Evolutionary conservation across 2,113 vertebrate genomes (phyloP), one percentile per base, ranked within the genome.

Genomic region (Oryzias melastigma): DNA sequence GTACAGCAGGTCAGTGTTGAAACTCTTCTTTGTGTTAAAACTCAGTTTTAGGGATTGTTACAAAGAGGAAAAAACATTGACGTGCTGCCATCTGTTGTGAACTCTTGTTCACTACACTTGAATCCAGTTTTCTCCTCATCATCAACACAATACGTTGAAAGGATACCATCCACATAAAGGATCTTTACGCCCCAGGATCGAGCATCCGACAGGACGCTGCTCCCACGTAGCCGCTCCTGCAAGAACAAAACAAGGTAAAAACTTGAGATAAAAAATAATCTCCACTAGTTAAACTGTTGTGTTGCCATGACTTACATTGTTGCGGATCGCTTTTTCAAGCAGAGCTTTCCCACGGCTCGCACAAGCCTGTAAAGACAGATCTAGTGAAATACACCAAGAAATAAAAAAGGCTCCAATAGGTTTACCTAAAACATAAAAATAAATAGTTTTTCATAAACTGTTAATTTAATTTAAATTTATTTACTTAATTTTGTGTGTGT

Each of bases 261-360:
- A 45, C 10, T 40, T 14, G 27, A 22, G 18, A 53, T 22, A 27
- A 12, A 35, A 10, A 3, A 35, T 12, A 35, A 12, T 3, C 10
- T 35, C 8, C 8, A 35, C 25, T 12, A 35, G 35, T 10, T 35
- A 10, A 35, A 35, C 8, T 35, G 35, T 35, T 35, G 29, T 0
- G 15, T 4, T 63, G 29, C 18, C 15, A 7, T 24, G 14, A 90
- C 92, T 92, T 70, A 95, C 95, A 77, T 93, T 93, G 61, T 93
- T 94, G 74, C 89, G 89, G 68, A 95, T 94, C 67, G 92, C 95
- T 81, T 93, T 94, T 87, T 93, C 93, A 63, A 96, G 86, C 22
- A 96, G 83, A 18, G 92, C 92, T 82, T 91, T 95, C 3, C 94
- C 94, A 27, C 94, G 88, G 79, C 95, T 96, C 73, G 92, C 73